Conservation (phyloP, 2,113 vertebrate genomes). For the Sinosuthora webbiana region DNA sequence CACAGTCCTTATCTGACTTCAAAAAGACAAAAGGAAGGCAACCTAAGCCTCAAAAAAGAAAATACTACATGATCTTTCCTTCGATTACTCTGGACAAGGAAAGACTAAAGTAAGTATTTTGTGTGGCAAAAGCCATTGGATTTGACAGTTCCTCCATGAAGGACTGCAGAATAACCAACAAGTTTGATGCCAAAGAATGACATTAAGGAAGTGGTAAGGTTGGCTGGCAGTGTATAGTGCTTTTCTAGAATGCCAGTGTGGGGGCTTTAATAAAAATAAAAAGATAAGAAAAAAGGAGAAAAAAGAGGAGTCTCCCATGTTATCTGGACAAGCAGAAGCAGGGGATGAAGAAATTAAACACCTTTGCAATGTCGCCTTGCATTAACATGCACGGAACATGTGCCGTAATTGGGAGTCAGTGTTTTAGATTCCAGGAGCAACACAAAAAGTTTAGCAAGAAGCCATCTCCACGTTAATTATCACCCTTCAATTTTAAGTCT, state of each 20-base stretch:
- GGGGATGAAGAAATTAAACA: not conserved
- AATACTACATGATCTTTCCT: not conserved
- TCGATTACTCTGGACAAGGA: not conserved
- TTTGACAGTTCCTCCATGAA: not conserved
- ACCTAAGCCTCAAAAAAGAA: not conserved
- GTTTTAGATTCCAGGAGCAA: not conserved
- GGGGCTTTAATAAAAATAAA: not conserved
- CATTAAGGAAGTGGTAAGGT: rapidly evolving
- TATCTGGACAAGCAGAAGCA: not conserved
- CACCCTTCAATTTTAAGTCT: not conserved
- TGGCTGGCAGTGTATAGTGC: not conserved
- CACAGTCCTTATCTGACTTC: not conserved
- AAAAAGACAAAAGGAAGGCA: not conserved
- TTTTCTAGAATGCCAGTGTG: not conserved
- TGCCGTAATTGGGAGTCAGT: not conserved
- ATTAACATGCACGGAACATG: rapidly evolving
- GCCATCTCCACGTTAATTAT: not conserved
- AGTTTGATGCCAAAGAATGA: not conserved
- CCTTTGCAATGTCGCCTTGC: not conserved
- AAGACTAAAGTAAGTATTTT: not conserved
- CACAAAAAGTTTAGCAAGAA: not conserved
- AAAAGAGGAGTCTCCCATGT: rapidly evolving
- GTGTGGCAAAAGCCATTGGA: not conserved
- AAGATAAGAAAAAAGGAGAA: too few species aligned
- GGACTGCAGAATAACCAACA: not conserved